phyloP scores from a whole-genome alignment of 2,797 vertebrate species.

The Taenioides sp. region DNA sequence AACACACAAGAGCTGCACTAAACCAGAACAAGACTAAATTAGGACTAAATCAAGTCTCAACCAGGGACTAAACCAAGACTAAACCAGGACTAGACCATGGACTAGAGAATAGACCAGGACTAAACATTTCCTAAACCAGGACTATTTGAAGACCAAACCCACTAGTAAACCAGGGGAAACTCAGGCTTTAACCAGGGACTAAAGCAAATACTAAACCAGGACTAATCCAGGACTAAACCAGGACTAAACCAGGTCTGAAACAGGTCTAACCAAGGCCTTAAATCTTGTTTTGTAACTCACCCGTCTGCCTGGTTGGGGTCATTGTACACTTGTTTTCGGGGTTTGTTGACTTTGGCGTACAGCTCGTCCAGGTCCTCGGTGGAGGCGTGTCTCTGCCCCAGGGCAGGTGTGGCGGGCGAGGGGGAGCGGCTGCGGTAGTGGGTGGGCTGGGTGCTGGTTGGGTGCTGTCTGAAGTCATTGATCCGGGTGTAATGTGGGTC shows the following conservation, averaged over 20 bases:
- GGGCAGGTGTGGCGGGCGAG: constrained; percentile 29
- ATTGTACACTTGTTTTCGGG: constrained; percentile 69
- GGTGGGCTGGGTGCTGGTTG: constrained; percentile 43
- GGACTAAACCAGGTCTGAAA: neutral
- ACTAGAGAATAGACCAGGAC: too few relatives aligned
- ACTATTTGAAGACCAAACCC: neutral
- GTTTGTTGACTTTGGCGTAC: constrained; percentile 94
- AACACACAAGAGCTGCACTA: too few relatives aligned
- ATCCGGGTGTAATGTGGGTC: constrained; percentile 95
- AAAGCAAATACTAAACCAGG: neutral
- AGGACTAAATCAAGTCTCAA: too few relatives aligned
- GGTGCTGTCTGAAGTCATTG: constrained; percentile 83
- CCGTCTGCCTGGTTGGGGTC: constrained; percentile 74
- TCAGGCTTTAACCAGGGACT: too few relatives aligned
- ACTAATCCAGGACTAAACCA: neutral
- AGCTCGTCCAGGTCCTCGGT: constrained; percentile 85
- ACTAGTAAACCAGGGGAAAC: neutral
- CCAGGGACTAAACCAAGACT: too few relatives aligned
- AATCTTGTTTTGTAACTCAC: constrained; percentile 23
- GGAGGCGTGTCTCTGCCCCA: constrained; percentile 45
- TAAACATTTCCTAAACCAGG: neutral
- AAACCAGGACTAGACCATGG: too few relatives aligned
- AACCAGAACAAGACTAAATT: too few relatives aligned
- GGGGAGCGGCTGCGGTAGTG: constrained; percentile 68
- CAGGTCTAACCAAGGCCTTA: neutral